A percentile compares a stretch with the other conserved stretches of the same genome.
phyloP scores from a whole-genome alignment of 2,888 invertebrate species.

The Habrosyne pyritoides region DNA sequence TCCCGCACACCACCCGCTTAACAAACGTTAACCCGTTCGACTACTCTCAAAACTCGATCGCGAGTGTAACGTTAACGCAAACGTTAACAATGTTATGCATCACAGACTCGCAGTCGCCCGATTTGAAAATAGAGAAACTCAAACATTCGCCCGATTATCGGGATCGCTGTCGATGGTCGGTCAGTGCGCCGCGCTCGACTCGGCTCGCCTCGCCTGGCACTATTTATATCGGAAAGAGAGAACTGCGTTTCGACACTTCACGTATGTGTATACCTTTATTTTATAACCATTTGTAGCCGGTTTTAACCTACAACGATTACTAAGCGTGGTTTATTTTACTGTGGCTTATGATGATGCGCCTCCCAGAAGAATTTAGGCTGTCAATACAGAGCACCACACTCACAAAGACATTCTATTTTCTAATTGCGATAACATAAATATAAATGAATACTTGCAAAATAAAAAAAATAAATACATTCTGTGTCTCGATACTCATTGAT shows the following conservation, averaged over 20 bases:
- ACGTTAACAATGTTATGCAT: constrained; percentile 43
- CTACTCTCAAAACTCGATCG: constrained; percentile 30
- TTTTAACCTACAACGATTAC: constrained; percentile 76
- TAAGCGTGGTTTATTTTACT: constrained; percentile 72
- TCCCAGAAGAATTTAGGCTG: constrained; percentile 45
- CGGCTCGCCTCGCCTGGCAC: constrained; percentile 68
- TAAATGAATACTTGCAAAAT: too few relatives aligned
- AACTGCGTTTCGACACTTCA: constrained; percentile 75
- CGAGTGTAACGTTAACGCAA: constrained; percentile 54
- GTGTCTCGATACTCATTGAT: too few relatives aligned
- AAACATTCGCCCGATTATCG: constrained; percentile 79
- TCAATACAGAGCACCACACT: too few relatives aligned
- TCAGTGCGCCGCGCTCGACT: constrained; percentile 66
- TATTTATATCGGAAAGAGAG: constrained; percentile 80
- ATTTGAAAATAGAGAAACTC: constrained; percentile 83
- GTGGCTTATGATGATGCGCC: constrained; percentile 65
- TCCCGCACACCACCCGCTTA: constrained; percentile 50
- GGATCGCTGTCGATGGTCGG: constrained; percentile 80
- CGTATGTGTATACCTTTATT: constrained; percentile 75
- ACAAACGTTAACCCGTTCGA: constrained; percentile 50
- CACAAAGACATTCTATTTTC: too few relatives aligned
- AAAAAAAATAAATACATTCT: too few relatives aligned
- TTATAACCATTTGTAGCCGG: constrained; percentile 81
- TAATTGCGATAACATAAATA: too few relatives aligned
- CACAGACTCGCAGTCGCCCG: constrained; percentile 56